phyloP scores from a whole-genome alignment of 1,140 invertebrate genomes.

The Rhyacophila brunnea region DNA sequence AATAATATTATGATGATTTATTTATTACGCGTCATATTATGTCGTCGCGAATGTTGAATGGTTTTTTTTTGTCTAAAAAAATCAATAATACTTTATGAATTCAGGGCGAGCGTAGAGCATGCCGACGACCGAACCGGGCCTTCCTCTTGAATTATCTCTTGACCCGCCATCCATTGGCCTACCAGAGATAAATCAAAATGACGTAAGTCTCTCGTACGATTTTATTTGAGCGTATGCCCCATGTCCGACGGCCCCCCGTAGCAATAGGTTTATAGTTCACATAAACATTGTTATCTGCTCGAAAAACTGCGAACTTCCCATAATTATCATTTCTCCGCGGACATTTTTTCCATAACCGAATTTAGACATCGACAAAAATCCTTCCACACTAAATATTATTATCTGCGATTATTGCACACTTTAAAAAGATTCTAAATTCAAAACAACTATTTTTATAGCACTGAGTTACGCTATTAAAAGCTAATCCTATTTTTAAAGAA shows the following conservation, averaged over 20 bases:
- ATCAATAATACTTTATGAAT: not conserved
- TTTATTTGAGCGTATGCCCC: slow-evolving; percentile 4
- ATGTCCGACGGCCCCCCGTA: slow-evolving; percentile 5
- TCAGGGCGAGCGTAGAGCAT: slow-evolving; percentile 21
- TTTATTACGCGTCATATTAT: too few species aligned
- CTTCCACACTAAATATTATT: too few species aligned
- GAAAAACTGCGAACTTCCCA: not conserved
- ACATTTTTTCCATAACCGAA: too few species aligned
- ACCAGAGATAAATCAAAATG: slow-evolving; percentile 21
- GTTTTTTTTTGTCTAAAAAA: not conserved
- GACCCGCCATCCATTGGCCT: slow-evolving; percentile 20
- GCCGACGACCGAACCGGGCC: slow-evolving; percentile 20
- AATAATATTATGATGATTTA: too few species aligned
- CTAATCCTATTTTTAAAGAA: too few species aligned
- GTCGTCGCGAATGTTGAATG: not conserved
- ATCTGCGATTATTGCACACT: too few species aligned
- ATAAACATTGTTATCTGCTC: not conserved
- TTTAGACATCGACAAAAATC: too few species aligned
- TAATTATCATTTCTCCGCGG: too few species aligned
- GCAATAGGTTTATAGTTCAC: not conserved
- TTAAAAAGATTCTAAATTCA: too few species aligned
- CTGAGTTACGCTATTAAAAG: too few species aligned
- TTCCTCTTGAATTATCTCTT: slow-evolving; percentile 26
- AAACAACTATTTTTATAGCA: too few species aligned
- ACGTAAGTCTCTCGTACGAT: slow-evolving; percentile 21